These are phyloP conservation scores for Porites lutea DNA, from an alignment of 64 coral and sea anemone genomes.

Conservation along the genomic window DNA sequence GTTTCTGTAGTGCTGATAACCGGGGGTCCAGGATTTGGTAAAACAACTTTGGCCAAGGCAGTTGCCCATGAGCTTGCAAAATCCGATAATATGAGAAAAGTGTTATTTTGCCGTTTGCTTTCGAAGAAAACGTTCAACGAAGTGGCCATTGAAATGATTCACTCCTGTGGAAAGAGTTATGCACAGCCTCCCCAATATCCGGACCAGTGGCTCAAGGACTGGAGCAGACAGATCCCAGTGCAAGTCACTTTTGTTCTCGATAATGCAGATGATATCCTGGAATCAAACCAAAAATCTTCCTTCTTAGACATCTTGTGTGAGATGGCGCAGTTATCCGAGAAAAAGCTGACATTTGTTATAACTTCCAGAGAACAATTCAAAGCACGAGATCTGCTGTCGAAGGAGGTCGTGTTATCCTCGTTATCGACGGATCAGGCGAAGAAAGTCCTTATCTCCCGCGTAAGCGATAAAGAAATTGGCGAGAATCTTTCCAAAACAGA, in stretches of 20 bases:
- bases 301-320: slow-evolving; percentile 22
- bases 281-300: background rate
- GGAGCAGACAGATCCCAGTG: slow-evolving; percentile 11
- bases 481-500: background rate
- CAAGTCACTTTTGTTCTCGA: slow-evolving; percentile 37
- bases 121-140: slow-evolving; percentile 18
- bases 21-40: slow-evolving; percentile 65
- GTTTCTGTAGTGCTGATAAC: slow-evolving; percentile 31
- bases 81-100: background rate
- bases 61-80: slow-evolving; percentile 31
- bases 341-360: slow-evolving; percentile 1
- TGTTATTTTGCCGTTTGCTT: slow-evolving; percentile 34
- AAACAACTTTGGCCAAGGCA: slow-evolving; percentile 45
- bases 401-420: background rate
- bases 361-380: background rate
- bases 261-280: slow-evolving; percentile 14
- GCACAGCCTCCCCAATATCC: slow-evolving; percentile 12
- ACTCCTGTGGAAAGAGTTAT: background rate
- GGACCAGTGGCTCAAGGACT: slow-evolving; percentile 19
- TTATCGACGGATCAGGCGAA: background rate
- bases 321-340: background rate
- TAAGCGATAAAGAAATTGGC: background rate
- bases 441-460: background rate
- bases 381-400: background rate
- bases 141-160: slow-evolving; percentile 16